phyloP scores from a whole-genome alignment of 1,140 invertebrate species.

The Polyergus mexicanus region DNA sequence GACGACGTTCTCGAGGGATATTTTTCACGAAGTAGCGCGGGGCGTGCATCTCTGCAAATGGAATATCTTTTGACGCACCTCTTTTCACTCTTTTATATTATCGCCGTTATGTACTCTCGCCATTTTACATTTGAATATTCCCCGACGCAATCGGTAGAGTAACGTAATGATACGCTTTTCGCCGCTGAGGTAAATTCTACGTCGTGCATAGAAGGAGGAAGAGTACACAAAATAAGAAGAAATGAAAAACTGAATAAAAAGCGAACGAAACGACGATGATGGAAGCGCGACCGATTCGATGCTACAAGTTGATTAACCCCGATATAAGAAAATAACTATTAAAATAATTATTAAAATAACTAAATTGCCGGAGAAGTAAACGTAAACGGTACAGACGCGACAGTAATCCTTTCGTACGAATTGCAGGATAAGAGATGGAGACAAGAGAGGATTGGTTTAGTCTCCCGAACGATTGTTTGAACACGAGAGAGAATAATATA shows the following conservation, averaged over 20 bases:
- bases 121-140: not conserved
- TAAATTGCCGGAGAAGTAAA: not conserved
- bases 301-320: conserved; percentile 27
- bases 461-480: not conserved
- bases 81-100: conserved; percentile 30
- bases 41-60: conserved; percentile 37
- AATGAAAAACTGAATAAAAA: conserved; percentile 34
- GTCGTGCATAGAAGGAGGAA: not conserved
- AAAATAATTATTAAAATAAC: conserved; percentile 29
- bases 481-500: not conserved
- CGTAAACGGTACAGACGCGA: not conserved
- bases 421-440: conserved; percentile 52
- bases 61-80: conserved; percentile 40
- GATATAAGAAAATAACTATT: conserved; percentile 17
- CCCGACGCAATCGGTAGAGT: conserved; percentile 5
- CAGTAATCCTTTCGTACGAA: conserved; percentile 5
- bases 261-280: not conserved
- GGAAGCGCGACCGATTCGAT: not conserved
- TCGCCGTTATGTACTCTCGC: not conserved
- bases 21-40: conserved; percentile 22
- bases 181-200: not conserved
- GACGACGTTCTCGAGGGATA: conserved; percentile 4
- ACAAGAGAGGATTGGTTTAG: not conserved
- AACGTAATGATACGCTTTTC: conserved; percentile 28
- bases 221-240: not conserved